A percentile compares a stretch with the other conserved stretches of the same genome.
These are phyloP conservation scores for Dicranocentrus wangi DNA, from an alignment of 2,888 invertebrate genomes.

Conservation along the genomic window DNA sequence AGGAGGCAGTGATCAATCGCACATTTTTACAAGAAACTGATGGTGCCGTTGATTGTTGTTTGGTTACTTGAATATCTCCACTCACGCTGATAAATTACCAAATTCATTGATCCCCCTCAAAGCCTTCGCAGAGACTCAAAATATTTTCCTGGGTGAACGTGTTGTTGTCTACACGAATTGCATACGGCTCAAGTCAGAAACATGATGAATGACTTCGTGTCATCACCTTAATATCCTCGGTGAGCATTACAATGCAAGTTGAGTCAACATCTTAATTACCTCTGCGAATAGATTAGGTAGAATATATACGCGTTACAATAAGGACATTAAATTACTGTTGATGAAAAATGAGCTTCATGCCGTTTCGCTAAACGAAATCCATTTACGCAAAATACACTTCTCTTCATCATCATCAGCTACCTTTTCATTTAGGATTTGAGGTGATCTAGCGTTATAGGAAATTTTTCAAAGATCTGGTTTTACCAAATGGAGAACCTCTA, in stretches of 20 bases:
- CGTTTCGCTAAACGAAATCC: background rate
- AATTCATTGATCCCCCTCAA: constrained; percentile 49
- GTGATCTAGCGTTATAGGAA: background rate
- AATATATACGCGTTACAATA: constrained; percentile 1
- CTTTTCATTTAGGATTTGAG: too few species aligned
- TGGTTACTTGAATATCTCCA: constrained; percentile 31
- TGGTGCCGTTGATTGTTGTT: constrained; percentile 23
- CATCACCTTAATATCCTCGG: constrained; percentile 46
- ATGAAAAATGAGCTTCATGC: constrained; percentile 40
- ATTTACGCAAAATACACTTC: constrained; percentile 19
- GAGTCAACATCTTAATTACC: constrained; percentile 60
- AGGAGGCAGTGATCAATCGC: background rate
- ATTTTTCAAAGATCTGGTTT: background rate
- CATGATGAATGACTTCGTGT: constrained; percentile 58
- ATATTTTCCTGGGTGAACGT: background rate
- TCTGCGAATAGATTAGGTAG: constrained; percentile 17
- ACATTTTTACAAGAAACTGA: constrained; percentile 7
- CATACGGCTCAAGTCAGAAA: constrained; percentile 33
- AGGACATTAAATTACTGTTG: background rate
- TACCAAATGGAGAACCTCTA: background rate
- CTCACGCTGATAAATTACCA: constrained; percentile 47
- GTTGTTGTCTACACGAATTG: background rate
- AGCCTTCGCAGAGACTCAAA: background rate
- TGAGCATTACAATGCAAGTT: constrained; percentile 15
- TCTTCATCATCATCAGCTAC: background rate